phyloP scores from a whole-genome alignment of 2,797 vertebrate genomes.

The Capromys pilorides region DNA sequence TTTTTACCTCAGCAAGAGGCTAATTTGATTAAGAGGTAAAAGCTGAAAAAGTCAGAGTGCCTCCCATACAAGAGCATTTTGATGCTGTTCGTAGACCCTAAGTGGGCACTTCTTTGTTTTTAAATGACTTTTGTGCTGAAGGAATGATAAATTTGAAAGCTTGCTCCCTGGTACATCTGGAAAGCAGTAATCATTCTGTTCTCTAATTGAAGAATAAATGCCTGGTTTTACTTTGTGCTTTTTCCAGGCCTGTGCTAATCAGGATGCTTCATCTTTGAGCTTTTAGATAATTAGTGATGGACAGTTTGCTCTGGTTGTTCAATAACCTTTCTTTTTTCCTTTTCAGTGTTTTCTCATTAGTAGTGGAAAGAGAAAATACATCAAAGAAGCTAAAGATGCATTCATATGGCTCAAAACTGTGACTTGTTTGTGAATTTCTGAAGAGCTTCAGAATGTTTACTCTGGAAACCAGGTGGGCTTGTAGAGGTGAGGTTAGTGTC shows the following conservation, averaged over 20 bases:
- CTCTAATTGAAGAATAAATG: conserved; percentile 75
- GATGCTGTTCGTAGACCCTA: conserved; percentile 41
- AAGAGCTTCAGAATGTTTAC: conserved; percentile 37
- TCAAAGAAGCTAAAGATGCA: background rate
- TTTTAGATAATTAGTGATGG: conserved; percentile 74
- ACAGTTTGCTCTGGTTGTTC: conserved; percentile 64
- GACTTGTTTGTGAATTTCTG: conserved; percentile 16
- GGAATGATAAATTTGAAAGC: conserved; percentile 41
- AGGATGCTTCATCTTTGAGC: conserved; percentile 65
- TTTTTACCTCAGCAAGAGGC: conserved; percentile 42
- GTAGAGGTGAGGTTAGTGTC: background rate
- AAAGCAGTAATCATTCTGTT: conserved; percentile 52
- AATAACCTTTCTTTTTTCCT: conserved; percentile 54
- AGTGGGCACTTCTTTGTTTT: conserved; percentile 50
- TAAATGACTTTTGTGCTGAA: conserved; percentile 71
- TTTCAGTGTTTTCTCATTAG: conserved; percentile 57
- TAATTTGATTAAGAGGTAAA: conserved; percentile 71
- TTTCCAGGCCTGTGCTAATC: conserved; percentile 74
- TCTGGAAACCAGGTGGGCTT: conserved; percentile 11
- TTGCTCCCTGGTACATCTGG: conserved; percentile 27
- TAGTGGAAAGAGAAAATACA: conserved; percentile 47
- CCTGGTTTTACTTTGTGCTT: conserved; percentile 66
- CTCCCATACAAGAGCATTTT: conserved; percentile 25
- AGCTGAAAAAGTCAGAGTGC: conserved; percentile 14
- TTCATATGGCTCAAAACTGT: conserved; percentile 14